Evolutionary conservation across 2,888 invertebrate species (phyloP), one percentile per base, ranked within the genome.

Genomic region (Myathropa florea): DNA sequence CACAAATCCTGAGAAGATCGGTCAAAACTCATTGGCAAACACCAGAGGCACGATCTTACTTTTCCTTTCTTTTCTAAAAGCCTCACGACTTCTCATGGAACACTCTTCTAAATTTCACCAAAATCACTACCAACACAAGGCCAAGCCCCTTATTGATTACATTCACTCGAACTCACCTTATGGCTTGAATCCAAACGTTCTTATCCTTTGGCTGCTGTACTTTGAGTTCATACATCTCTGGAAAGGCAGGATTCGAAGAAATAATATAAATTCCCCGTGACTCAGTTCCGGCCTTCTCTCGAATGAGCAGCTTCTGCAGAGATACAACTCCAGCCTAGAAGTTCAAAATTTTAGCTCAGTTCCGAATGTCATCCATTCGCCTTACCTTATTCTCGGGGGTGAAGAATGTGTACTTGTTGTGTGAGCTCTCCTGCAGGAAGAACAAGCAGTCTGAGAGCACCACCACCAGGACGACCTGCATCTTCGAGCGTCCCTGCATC

Each of bases 211-310:
- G 97, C 88, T 96, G 95, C 90, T 97, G 97, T 28, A 96, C 95
- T 91, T 98, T 95, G 71, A 99, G 93, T 91, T 98, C 98, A 91
- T 98, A 98, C 98, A 99, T 98, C 94, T 98, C 98, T 0, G 98
- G 98, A 91, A 97, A 97, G 4, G 95, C 94, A 4, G 97, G 97
- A 90, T 97, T 97, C 89, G 97, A 97, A 88, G 97, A 97, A 89
- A 99, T 98, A 75, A 99, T 95, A 93, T 98, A 98, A 90, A 99
- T 95, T 0, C 98, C 97, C 3, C 97, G 94, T 2, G 96, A 96
- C 90, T 97, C 97, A 76, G 97, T 96, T 72, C 98, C 98, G 0
- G 98, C 98, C 92, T 98, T 98, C 93, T 98, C 98, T 21, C 98
- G 94, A 7, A 98, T 98, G 77, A 99, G 93, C 72, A 99, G 93